These are phyloP conservation scores for Sinocyclocheilus grahami DNA, from an alignment of 2,113 vertebrate genomes.

Conservation along the genomic window DNA sequence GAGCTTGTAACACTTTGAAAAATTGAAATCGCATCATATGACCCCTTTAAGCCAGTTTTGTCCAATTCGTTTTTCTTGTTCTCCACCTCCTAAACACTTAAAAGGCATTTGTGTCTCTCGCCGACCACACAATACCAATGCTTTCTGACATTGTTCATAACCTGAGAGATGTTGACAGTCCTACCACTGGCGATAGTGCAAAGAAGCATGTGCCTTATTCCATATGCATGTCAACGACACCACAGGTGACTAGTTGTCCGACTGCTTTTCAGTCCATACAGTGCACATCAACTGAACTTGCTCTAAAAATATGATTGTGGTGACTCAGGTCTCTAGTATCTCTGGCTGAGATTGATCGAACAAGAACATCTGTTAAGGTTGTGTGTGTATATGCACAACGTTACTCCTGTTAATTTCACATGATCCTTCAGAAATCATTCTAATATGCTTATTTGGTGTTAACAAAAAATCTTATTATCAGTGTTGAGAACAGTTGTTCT, in stretches of 20 bases:
- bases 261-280: background rate
- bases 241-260: background rate
- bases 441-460: background rate
- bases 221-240: background rate
- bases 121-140: background rate
- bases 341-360: slow-evolving; percentile 11
- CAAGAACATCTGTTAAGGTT: background rate
- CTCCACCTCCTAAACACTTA: background rate
- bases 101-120: background rate
- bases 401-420: background rate
- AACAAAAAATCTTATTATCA: background rate
- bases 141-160: background rate
- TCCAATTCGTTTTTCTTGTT: background rate
- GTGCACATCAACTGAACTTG: background rate
- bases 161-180: background rate
- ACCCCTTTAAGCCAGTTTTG: background rate
- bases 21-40: too few relatives aligned
- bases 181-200: background rate
- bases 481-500: background rate
- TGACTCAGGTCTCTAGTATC: background rate
- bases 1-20: too few relatives aligned
- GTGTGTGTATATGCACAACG: background rate
- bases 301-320: slow-evolving; percentile 16
- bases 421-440: background rate
- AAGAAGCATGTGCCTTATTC: background rate